phyloP scores from a whole-genome alignment of 2,888 invertebrate species.

The Conus canariensis region DNA sequence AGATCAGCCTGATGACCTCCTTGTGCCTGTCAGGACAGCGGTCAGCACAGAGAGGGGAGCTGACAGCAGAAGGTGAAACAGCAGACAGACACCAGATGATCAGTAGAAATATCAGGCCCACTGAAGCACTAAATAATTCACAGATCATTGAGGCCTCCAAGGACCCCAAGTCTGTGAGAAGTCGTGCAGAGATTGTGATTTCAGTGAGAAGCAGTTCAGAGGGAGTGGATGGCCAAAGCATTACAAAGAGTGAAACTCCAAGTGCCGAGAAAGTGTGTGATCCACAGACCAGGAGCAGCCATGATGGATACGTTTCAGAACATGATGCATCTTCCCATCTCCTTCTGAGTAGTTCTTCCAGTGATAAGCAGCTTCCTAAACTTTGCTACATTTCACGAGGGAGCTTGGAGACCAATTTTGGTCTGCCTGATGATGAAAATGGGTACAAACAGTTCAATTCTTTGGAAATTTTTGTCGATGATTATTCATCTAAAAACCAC shows the following conservation, averaged over 20 bases:
- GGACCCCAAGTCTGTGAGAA: not conserved
- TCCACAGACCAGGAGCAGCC: not conserved
- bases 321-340: not conserved
- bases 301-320: not conserved
- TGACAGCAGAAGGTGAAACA: no score
- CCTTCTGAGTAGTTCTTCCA: not conserved
- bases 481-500: not conserved
- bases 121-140: no score
- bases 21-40: not conserved
- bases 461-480: conserved; percentile 2
- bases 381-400: not conserved
- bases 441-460: not conserved
- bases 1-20: conserved; percentile 2
- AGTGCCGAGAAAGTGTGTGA: not conserved
- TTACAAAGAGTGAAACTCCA: not conserved
- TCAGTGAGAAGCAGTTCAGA: not conserved
- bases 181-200: not conserved
- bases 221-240: not conserved
- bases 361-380: not conserved
- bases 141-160: not conserved
- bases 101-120: not conserved
- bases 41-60: no score
- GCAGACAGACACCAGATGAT: not conserved
- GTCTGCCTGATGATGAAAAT: not conserved
- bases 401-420: not conserved